Percentiles rank a stretch among this genome's conserved stretches.
Evolutionary conservation across 2,113 vertebrate species (phyloP).

Genomic region (Neomonachus schauinslandi): DNA sequence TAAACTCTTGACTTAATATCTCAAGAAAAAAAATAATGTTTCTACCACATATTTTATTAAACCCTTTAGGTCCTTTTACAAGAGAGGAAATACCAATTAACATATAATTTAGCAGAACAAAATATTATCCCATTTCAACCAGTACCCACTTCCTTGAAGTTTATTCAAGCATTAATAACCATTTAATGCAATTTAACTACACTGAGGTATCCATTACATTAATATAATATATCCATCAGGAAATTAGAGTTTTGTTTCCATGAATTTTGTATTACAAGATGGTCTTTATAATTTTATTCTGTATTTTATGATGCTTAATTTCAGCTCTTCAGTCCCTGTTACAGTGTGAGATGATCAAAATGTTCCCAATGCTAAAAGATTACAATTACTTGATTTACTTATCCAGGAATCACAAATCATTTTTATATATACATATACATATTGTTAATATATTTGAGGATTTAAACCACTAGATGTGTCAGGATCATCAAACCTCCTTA

Average conservation of each 20-base stretch:
- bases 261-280: constrained; percentile 90
- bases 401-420: constrained; percentile 56
- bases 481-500: constrained; percentile 20
- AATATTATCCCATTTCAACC: constrained; percentile 92
- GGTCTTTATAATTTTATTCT: constrained; percentile 88
- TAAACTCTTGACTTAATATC: constrained; percentile 86
- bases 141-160: constrained; percentile 92
- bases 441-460: constrained; percentile 23
- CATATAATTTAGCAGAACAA: constrained; percentile 92
- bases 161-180: constrained; percentile 93
- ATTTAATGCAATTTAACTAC: constrained; percentile 93
- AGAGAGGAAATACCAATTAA: constrained; percentile 93
- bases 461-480: neutral
- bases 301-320: constrained; percentile 87
- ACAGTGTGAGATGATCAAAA: constrained; percentile 85
- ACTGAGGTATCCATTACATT: constrained; percentile 92
- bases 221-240: constrained; percentile 92
- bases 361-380: constrained; percentile 85
- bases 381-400: constrained; percentile 85
- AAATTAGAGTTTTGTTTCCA: constrained; percentile 92
- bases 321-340: constrained; percentile 82
- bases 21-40: constrained; percentile 84
- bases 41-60: constrained; percentile 90
- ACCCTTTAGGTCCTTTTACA: constrained; percentile 91
- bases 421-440: neutral